Percentiles rank a stretch among this genome's conserved stretches.
These are phyloP conservation scores for Polyommatus iphigenia DNA, from an alignment of 2,888 invertebrate genomes.

Conservation along the genomic window DNA sequence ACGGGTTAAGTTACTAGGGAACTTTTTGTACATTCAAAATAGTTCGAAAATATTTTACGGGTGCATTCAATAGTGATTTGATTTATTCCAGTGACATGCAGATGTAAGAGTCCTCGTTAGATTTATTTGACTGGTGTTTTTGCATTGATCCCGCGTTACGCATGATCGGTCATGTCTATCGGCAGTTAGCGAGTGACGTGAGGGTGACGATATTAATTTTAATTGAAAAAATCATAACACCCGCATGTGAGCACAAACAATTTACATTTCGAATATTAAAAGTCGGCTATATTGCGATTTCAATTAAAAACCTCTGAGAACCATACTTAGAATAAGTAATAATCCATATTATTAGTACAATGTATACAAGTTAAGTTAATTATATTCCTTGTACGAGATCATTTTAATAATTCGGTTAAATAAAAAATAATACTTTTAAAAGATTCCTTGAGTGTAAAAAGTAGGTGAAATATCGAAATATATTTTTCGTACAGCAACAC, in stretches of 20 bases:
- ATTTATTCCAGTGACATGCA: slow-evolving; percentile 80
- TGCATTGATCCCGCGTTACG: slow-evolving; percentile 69
- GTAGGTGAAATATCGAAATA: no score
- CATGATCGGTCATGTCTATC: slow-evolving; percentile 77
- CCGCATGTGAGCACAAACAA: slow-evolving; percentile 29
- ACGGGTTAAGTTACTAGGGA: slow-evolving; percentile 76
- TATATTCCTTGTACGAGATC: no score
- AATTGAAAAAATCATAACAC: slow-evolving; percentile 33
- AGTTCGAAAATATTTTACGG: slow-evolving; percentile 78
- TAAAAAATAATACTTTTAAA: no score
- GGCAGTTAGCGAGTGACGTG: slow-evolving; percentile 63
- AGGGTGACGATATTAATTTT: slow-evolving; percentile 46
- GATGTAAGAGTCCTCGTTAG: slow-evolving; percentile 77
- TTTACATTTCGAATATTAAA: slow-evolving; percentile 20
- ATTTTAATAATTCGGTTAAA: no score
- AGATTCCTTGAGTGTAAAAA: no score
- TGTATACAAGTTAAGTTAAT: no score
- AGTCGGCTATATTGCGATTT: not conserved
- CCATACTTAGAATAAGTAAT: not conserved
- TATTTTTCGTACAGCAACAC: not conserved
- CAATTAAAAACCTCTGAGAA: not conserved
- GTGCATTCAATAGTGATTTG: slow-evolving; percentile 78
- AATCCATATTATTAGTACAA: no score
- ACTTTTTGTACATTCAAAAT: slow-evolving; percentile 75
- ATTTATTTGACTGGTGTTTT: slow-evolving; percentile 79